Conservation (phyloP, 2,113 vertebrate species). For the Scomber colias region DNA sequence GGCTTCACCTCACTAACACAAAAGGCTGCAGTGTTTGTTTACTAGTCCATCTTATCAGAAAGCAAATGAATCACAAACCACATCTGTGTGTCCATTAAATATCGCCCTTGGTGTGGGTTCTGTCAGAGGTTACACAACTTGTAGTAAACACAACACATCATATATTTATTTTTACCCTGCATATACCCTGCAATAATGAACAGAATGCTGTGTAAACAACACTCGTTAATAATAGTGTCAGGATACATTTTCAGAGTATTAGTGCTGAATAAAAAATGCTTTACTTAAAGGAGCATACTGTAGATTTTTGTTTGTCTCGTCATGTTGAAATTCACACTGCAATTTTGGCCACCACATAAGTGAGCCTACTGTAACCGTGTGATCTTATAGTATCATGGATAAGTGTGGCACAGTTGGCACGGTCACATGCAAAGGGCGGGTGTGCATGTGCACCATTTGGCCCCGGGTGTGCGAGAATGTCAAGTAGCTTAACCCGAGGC, state of each 20-base stretch:
- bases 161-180: not conserved
- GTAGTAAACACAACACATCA: conserved; percentile 1
- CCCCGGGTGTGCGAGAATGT: conserved; percentile 55
- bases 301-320: not conserved
- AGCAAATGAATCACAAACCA: conserved; percentile 56
- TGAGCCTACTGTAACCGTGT: not conserved
- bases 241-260: no score
- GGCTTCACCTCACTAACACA: conserved; percentile 53
- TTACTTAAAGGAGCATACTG: no score
- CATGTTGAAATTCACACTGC: not conserved
- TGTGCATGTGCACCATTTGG: conserved; percentile 39
- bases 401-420: conserved; percentile 42
- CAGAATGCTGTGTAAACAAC: no score
- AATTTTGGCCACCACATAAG: not conserved
- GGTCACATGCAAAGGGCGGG: not conserved
- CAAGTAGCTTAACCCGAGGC: conserved; percentile 67
- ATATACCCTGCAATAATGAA: no score
- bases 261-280: not conserved
- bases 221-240: no score
- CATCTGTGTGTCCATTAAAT: conserved; percentile 46
- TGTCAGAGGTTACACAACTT: conserved; percentile 31
- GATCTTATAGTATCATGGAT: conserved; percentile 29
- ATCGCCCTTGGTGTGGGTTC: conserved; percentile 41
- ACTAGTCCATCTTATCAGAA: conserved; percentile 54
- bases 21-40: conserved; percentile 52